Base-by-base conservation (phyloP, 2,797 vertebrate genomes). In the Dromococcyx pavoninus region DNA sequence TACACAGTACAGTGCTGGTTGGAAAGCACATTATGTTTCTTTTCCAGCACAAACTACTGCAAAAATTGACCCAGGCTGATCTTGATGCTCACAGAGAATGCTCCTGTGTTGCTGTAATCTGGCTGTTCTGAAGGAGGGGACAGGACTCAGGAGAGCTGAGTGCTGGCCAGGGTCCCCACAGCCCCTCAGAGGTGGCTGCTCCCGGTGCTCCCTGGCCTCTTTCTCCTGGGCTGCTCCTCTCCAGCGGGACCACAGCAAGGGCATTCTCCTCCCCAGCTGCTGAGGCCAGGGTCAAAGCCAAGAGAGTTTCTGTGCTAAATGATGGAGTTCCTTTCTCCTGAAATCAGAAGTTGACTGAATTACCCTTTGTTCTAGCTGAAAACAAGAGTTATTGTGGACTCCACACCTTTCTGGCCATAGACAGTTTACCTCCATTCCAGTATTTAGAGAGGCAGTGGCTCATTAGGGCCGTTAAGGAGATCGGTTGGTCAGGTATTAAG, bases 401-500 rank as follows among this genome's bases (percentile, higher is more conserved):
- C 91, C 58, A 58, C 2, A 3, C 56, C 78, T 69, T 61, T 39
- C 76, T 92, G 81, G 92, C 88, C 37, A 35, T 65, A 94, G 97
- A 94, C 94, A 81, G 96, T 98, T 97, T 97, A 92, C 95, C 67
- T 81, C 57, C 90, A 88, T 89, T 86, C 94, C 81, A 82, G 46
- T 93, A 72, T 94, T 97, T 94, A 88, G 93, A 87, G 95, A 97
- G 95, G 95, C 97, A 97, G 97, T 97, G 96, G 98, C 95, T 97
- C 97, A 97, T 97, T 97, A 96, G 92, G 87, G 94, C 89, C 95
- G 95, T 96, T 98, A 97, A 95, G 94, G 94, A 86, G 96, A 97
- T 96, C 97, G 94, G 83, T 96, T 83, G 66, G 96, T 98, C 98
- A 98, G 91, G 84, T 96, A 98, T 98, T 98, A 98, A 98, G 58